Base-by-base conservation (phyloP, 1,140 invertebrate species). In the Nebria ingens region DNA sequence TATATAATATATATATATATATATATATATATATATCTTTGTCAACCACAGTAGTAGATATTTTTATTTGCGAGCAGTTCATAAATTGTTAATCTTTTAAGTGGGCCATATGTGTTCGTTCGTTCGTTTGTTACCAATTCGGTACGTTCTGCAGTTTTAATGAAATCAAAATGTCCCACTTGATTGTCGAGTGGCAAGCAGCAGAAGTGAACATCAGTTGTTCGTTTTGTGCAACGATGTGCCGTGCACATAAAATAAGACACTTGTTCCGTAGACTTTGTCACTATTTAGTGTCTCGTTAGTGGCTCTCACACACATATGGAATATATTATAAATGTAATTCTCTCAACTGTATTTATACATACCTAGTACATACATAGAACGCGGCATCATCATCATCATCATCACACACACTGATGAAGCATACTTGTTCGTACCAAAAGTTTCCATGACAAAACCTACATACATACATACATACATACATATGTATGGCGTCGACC, bases 241-340 rank as follows among this genome's bases (percentile, higher is more conserved):
- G 6, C 17, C 17, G 9, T 17, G 3, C 40, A 45, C 40, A 9
- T 45, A 34, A 34, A 34, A 34, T 6, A 6, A 34, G 25, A n/a
- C 25, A 34, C 25, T 34, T n/a, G 25, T 34, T n/a, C 6, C 25
- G 6, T n/a, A n/a, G 6, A 34, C 25, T 34, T 34, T n/a, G 25
- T 34, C 25, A 34, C 25, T 17, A 45, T 45, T 45, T 45, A 12
- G 15, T 17, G 15, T 11, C 6, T 45, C 40, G 15, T 45, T 45
- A 45, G 40, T 45, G 17, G 40, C 15, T n/a, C 4, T 45, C 6
- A 17, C 15, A 45, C 3, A 12, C n/a, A n/a, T n/a, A n/a, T 17
- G 40, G 40, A 45, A 45, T 45, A 45, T 45, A 45, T 45, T 45
- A 45, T 17, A 45, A 45, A 17, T 45, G 9, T 45, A 45, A 45